Base-by-base conservation (phyloP, 2,797 vertebrate species). In the Phrynocephalus forsythii region DNA sequence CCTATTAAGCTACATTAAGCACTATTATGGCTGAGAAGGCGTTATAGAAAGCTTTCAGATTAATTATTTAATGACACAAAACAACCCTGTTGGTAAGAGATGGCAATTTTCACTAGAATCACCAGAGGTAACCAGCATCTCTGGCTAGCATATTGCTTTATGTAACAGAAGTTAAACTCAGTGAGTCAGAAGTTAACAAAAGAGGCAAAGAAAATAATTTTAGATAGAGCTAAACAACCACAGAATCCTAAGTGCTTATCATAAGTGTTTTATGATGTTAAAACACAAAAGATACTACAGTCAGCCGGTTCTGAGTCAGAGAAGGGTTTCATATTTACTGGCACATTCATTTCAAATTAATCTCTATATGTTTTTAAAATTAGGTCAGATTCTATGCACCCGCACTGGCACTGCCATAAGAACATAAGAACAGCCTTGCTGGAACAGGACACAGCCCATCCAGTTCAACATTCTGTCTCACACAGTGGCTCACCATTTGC, bases 161-260 rank as follows among this genome's bases (percentile, higher is more conserved):
- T 60, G 44, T 44, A 69, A 69, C n/a, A 44, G 16, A 48, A 52
- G 50, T 68, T 75, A 81, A 80, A 79, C 69, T 71, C 44, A 50
- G 3, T 80, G 87, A 88, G 68, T 85, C 87, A 88, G 44, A 88
- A 80, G 75, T 73, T 75, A 88, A 52, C 38, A 79, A 52, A 33
- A 50, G 48, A 71, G 84, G 10, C 76, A n/a, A 81, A 44, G 48
- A 73, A 80, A 56, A 48, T 22, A 67, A 72, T 84, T 73, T 73
- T 22, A 52, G 52, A 63, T 20, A 63, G 13, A 84, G 18, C 24
- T 75, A 76, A 81, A 76, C 22, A 67, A 85, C 75, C 24, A 81
- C 68, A 30, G 50, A 20, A 30, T 22, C n/a, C 5, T 30, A 84
- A 50, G 30, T 48, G 52, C 38, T 44, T 44, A 44, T 44, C 38